Percentiles rank a stretch among this genome's conserved stretches.
Conservation (phyloP, 2,888 invertebrate species). For the Calliphora vomitoria region DNA sequence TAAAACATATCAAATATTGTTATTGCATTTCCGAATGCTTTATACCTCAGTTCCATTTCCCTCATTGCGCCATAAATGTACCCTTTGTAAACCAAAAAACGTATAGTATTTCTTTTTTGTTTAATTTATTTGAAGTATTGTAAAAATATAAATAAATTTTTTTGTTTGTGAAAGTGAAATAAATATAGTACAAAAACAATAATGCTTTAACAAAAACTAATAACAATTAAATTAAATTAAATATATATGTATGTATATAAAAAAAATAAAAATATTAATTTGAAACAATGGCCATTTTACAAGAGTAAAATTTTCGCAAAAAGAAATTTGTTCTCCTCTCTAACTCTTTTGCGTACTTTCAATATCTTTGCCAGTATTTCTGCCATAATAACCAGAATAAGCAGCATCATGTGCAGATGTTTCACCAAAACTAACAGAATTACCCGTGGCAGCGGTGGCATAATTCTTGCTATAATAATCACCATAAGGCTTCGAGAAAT, state of each 20-base stretch:
- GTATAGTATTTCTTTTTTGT: background rate
- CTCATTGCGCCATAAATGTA: no score
- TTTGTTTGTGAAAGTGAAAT: constrained; percentile 45
- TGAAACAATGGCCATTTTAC: constrained; percentile 59
- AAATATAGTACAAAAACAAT: constrained; percentile 58
- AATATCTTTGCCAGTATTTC: constrained; percentile 85
- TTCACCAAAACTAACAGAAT: constrained; percentile 88
- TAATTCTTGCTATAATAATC: constrained; percentile 85
- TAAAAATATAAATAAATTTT: constrained; percentile 49
- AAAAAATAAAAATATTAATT: constrained; percentile 6
- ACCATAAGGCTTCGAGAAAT: constrained; percentile 83
- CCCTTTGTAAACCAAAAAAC: background rate
- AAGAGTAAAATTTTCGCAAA: constrained; percentile 72
- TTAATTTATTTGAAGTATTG: constrained; percentile 22
- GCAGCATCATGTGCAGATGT: constrained; percentile 87
- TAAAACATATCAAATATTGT: no score
- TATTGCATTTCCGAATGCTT: no score
- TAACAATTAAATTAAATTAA: constrained; percentile 63
- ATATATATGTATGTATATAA: background rate
- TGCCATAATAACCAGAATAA: constrained; percentile 90
- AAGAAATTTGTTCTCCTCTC: constrained; percentile 6
- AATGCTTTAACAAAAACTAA: constrained; percentile 42
- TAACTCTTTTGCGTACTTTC: constrained; percentile 78
- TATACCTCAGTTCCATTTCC: no score
- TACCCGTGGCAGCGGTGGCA: constrained; percentile 79